These are phyloP conservation scores for Fistularia tabacaria DNA, from an alignment of 2,797 vertebrate species.

Conservation along the genomic window DNA sequence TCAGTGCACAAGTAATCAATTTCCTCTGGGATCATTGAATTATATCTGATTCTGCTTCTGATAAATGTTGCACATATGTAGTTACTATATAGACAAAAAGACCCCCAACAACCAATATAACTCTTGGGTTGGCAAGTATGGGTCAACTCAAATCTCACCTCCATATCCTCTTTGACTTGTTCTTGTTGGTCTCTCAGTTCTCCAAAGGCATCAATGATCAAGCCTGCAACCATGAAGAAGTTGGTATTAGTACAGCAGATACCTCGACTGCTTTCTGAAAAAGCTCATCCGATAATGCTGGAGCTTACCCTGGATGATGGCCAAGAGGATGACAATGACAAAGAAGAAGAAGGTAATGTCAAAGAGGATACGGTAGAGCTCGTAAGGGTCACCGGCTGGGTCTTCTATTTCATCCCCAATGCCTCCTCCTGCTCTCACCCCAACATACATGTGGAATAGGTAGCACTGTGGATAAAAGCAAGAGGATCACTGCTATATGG, in stretches of 20 bases:
- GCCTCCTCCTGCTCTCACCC: slow-evolving; percentile 94
- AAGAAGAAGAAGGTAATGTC: slow-evolving; percentile 99
- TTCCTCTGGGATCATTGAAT: too few relatives aligned
- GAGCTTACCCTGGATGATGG: slow-evolving; percentile 92
- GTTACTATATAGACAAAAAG: too few relatives aligned
- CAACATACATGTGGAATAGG: slow-evolving; percentile 98
- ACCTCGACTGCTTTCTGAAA: too few relatives aligned
- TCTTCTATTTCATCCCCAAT: slow-evolving; percentile 99
- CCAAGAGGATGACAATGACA: slow-evolving; percentile 96
- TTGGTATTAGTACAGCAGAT: slow-evolving; percentile 1
- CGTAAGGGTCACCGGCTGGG: slow-evolving; percentile 95
- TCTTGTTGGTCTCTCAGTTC: slow-evolving; percentile 98
- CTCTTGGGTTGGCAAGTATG: background rate
- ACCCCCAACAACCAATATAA: too few relatives aligned
- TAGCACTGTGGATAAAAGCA: slow-evolving; percentile 82
- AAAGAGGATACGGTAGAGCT: slow-evolving; percentile 97
- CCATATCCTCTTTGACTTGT: slow-evolving; percentile 99
- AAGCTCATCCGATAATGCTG: too few relatives aligned
- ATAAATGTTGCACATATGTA: too few relatives aligned
- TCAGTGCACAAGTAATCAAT: too few relatives aligned
- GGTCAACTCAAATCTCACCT: slow-evolving; percentile 73
- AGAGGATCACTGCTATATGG: too few relatives aligned
- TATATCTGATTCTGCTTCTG: too few relatives aligned
- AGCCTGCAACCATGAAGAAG: slow-evolving; percentile 74
- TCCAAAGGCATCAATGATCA: slow-evolving; percentile 98